A percentile compares a stretch with the other conserved stretches of the same genome.
Evolutionary conservation across 2,113 vertebrate species (phyloP).

Genomic region (Lagopus muta): DNA sequence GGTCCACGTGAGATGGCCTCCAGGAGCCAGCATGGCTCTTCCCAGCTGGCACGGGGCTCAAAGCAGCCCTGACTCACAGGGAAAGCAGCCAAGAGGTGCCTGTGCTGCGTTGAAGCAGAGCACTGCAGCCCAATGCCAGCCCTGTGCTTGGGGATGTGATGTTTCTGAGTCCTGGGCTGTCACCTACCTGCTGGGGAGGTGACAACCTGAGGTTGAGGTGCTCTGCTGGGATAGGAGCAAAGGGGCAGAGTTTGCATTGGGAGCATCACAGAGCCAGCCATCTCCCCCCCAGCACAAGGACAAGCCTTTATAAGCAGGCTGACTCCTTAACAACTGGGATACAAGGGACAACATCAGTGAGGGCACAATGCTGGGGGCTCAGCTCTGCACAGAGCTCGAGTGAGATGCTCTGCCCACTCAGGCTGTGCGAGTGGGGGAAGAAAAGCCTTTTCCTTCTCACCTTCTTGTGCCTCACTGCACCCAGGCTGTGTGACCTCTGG

Average conservation of each 20-base stretch:
- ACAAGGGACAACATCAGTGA: background rate
- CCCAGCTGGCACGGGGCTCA: background rate
- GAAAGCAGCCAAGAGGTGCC: background rate
- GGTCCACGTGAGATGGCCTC: background rate
- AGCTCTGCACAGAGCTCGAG: background rate
- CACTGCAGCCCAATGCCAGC: background rate
- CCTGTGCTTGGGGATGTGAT: background rate
- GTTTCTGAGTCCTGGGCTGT: background rate
- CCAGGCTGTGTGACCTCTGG: background rate
- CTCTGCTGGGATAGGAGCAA: background rate
- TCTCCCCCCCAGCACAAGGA: rapidly evolving
- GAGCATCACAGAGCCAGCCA: rapidly evolving
- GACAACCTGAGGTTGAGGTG: background rate
- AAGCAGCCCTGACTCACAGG: background rate
- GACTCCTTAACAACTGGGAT: background rate
- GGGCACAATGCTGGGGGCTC: background rate
- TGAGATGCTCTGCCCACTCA: background rate
- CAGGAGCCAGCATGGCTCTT: background rate
- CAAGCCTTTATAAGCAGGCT: rapidly evolving
- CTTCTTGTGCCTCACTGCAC: background rate
- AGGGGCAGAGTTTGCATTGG: background rate
- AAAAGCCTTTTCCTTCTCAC: background rate
- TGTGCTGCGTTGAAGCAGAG: background rate
- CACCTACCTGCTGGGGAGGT: background rate
- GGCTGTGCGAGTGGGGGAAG: background rate